These are phyloP conservation scores for Brachylomia viminalis DNA, from an alignment of 2,888 invertebrate genomes.

Conservation along the genomic window DNA sequence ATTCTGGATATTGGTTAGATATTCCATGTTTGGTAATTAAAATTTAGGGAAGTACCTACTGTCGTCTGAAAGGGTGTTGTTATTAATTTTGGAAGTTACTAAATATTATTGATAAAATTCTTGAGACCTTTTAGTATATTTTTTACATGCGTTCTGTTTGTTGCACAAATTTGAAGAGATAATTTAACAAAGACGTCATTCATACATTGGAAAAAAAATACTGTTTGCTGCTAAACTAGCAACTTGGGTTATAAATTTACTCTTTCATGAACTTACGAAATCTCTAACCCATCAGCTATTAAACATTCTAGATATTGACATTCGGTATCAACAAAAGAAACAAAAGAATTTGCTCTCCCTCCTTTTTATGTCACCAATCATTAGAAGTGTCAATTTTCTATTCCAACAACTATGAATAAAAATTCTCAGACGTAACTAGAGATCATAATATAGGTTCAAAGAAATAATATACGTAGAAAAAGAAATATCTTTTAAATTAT, in stretches of 20 bases:
- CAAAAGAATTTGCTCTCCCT: too few species aligned
- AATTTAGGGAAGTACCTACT: constrained; percentile 24
- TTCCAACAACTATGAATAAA: background rate
- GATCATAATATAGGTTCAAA: too few species aligned
- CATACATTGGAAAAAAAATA: background rate
- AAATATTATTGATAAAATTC: background rate
- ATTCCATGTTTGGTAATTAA: constrained; percentile 38
- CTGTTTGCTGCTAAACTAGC: too few species aligned
- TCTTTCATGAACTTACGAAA: too few species aligned
- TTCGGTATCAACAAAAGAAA: too few species aligned
- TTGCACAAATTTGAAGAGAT: background rate
- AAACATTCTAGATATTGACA: too few species aligned
- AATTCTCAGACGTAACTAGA: background rate
- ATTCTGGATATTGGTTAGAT: constrained; percentile 23
- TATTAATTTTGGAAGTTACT: constrained; percentile 11
- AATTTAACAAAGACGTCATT: background rate
- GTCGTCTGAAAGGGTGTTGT: background rate
- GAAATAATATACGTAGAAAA: constrained; percentile 2
- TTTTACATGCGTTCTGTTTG: background rate
- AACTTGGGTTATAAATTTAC: too few species aligned
- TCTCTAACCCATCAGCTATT: too few species aligned
- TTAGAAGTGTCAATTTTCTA: too few species aligned
- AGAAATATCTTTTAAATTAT: background rate
- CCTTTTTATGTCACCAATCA: too few species aligned
- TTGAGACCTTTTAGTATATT: background rate